A percentile compares a stretch with the other conserved stretches of the same genome.
Evolutionary conservation across 2,797 vertebrate genomes (phyloP).

Genomic region (Otolemur crassicaudatus): DNA sequence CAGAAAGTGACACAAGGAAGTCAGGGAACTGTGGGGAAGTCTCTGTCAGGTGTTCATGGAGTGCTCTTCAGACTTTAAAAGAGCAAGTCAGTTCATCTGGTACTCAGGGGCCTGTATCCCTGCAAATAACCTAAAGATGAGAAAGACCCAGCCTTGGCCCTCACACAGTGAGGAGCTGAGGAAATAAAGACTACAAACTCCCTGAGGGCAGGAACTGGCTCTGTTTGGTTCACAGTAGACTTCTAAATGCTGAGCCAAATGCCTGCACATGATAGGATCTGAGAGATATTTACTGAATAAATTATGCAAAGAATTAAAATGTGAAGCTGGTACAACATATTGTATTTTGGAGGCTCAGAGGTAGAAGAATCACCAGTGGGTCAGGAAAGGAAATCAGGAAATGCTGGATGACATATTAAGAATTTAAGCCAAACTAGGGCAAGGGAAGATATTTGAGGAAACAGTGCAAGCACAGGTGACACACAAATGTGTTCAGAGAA

Average conservation of each 20-base stretch:
- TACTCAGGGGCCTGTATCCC: background rate
- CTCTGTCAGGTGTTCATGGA: background rate
- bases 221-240: background rate
- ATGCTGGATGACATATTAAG: background rate
- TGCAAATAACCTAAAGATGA: background rate
- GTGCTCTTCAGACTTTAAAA: background rate
- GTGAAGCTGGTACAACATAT: background rate
- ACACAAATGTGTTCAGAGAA: background rate
- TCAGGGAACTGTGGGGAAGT: background rate
- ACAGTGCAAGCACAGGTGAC: background rate
- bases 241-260: background rate
- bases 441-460: background rate
- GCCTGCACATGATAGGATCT: too few species aligned
- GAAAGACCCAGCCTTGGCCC: background rate
- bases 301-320: background rate
- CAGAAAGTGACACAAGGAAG: too few species aligned
- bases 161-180: background rate
- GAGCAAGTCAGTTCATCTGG: background rate
- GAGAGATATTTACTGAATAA: background rate
- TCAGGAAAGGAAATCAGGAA: background rate
- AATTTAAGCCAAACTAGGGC: background rate
- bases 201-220: background rate
- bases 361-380: background rate
- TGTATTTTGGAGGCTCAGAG: background rate
- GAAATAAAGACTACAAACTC: background rate